Percentiles rank a stretch among this genome's conserved stretches.
These are phyloP conservation scores for Acleris cristana DNA, from an alignment of 2,888 invertebrate genomes.

Conservation along the genomic window DNA sequence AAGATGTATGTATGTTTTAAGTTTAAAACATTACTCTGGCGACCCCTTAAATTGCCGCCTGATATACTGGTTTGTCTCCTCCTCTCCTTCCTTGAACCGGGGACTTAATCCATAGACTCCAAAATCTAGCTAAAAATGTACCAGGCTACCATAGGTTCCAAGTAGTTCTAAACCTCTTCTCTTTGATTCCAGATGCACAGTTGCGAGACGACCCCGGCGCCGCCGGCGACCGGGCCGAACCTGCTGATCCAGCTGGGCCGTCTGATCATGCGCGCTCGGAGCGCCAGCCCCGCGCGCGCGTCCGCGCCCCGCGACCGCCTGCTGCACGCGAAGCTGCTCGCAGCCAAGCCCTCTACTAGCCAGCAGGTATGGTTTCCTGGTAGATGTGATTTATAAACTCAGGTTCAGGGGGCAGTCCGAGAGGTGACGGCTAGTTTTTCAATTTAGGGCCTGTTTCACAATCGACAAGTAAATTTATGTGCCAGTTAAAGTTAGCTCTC, in stretches of 20 bases:
- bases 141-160: no score
- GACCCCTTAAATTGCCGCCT: no score
- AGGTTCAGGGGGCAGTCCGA: background rate
- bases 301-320: constrained; percentile 53
- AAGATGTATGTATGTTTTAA: no score
- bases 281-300: constrained; percentile 72
- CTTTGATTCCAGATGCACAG: constrained; percentile 74
- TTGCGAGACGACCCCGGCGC: constrained; percentile 65
- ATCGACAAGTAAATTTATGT: no score
- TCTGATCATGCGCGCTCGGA: constrained; percentile 85
- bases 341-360: constrained; percentile 62
- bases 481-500: no score
- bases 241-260: constrained; percentile 85
- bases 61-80: no score
- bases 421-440: no score
- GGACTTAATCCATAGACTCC: no score
- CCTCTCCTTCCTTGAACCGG: no score
- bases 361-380: constrained; percentile 47
- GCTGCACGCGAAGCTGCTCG: constrained; percentile 57
- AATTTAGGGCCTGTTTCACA: no score
- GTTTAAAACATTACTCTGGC: no score
- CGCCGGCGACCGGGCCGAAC: constrained; percentile 70
- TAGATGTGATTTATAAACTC: background rate
- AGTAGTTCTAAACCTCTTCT: background rate
- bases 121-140: no score